These are phyloP conservation scores for Propithecus coquereli DNA, from an alignment of 2,113 vertebrate genomes.

Conservation along the genomic window DNA sequence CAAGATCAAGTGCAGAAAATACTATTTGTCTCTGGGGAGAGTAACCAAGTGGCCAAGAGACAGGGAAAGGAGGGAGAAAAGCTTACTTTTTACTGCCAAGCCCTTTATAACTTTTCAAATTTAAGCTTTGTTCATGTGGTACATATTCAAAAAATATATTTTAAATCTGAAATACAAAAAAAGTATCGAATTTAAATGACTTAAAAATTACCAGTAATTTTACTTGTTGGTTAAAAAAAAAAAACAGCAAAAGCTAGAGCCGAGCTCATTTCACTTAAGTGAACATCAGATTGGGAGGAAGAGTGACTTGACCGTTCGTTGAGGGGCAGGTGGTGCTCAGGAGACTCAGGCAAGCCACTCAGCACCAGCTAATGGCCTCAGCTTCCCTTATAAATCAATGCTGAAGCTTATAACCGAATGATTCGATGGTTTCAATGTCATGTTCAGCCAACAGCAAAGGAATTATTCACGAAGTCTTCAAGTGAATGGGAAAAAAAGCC, in stretches of 20 bases:
- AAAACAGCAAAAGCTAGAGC: neutral
- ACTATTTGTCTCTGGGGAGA: neutral
- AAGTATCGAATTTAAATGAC: neutral
- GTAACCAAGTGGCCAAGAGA: neutral
- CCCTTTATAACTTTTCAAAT: neutral
- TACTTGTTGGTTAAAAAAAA: neutral
- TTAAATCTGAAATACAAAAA: neutral
- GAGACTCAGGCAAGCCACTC: neutral
- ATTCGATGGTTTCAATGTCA: neutral
- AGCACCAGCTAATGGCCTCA: neutral
- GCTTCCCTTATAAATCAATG: constrained; percentile 1
- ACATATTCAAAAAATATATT: neutral
- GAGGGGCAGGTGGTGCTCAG: too few relatives aligned
- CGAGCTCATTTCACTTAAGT: neutral
- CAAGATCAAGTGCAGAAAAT: neutral
- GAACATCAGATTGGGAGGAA: neutral
- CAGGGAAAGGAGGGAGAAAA: neutral
- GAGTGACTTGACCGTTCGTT: neutral
- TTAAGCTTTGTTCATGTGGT: neutral
- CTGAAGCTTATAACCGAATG: neutral
- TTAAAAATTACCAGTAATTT: neutral
- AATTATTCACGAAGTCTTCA: neutral
- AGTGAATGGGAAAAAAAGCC: neutral
- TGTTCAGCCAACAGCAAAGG: neutral
- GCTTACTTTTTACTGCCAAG: neutral